Evolutionary conservation across 2,888 invertebrate species (phyloP).

Genomic region (Brenthis hecate): DNA sequence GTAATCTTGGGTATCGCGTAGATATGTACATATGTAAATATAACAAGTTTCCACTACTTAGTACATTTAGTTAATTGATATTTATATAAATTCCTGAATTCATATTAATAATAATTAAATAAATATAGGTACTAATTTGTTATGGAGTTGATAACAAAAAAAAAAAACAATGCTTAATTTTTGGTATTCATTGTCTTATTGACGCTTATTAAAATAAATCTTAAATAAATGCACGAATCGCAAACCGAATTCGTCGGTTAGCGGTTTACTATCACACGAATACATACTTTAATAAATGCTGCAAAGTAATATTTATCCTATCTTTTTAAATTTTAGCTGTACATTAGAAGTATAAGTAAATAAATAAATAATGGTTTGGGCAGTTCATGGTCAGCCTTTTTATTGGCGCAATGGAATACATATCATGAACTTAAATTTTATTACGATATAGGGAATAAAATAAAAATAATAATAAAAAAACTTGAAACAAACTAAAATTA

Average conservation of each 20-base stretch:
- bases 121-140: too few relatives aligned
- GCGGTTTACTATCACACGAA: background rate
- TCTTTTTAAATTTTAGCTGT: background rate
- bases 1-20: too few relatives aligned
- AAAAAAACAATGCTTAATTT: background rate
- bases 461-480: too few relatives aligned
- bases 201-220: background rate
- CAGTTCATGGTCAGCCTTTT: slow-evolving; percentile 13
- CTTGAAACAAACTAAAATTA: too few relatives aligned
- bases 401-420: background rate
- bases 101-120: too few relatives aligned
- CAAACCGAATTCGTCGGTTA: slow-evolving; percentile 9
- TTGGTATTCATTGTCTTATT: slow-evolving; percentile 8
- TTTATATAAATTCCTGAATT: too few relatives aligned
- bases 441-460: background rate
- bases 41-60: too few relatives aligned
- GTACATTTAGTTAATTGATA: too few relatives aligned
- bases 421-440: background rate
- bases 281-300: slow-evolving; percentile 17
- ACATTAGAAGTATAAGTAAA: background rate
- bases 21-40: too few relatives aligned
- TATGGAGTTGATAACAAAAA: too few relatives aligned
- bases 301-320: background rate
- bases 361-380: background rate
- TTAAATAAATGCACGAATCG: slow-evolving; percentile 21